phyloP scores from a whole-genome alignment of 2,113 vertebrate species.

The Albula glossodonta region DNA sequence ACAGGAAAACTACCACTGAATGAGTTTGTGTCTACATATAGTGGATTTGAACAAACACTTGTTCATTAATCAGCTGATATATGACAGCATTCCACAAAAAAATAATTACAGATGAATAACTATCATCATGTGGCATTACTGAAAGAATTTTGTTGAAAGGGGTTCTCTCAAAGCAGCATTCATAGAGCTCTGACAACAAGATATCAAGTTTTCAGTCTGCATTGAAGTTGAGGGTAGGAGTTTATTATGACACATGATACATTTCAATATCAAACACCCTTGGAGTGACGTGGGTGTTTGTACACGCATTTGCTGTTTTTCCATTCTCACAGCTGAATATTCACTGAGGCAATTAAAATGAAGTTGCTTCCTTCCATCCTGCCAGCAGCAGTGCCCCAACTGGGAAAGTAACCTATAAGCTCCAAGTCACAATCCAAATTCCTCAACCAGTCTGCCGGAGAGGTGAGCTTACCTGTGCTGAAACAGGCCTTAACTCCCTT shows the following conservation, averaged over 20 bases:
- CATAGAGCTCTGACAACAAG: no score
- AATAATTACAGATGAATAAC: no score
- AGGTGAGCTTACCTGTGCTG: slow-evolving; percentile 65
- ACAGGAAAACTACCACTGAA: no score
- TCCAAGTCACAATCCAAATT: not conserved
- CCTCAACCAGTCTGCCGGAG: not conserved
- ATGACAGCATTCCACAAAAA: no score
- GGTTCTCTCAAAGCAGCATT: no score
- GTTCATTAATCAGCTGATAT: no score
- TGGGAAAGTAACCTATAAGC: not conserved
- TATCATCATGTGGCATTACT: no score
- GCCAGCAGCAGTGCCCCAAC: not conserved
- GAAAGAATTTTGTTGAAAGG: no score
- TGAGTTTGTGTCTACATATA: no score
- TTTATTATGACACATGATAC: not conserved
- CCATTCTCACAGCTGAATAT: not conserved
- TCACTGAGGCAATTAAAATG: not conserved
- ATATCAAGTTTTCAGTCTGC: not conserved
- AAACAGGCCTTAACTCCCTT: slow-evolving; percentile 66
- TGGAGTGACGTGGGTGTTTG: not conserved
- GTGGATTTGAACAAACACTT: no score
- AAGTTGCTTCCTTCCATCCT: not conserved
- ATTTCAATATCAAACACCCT: not conserved
- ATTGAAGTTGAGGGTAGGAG: not conserved
- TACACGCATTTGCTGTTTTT: no score